A percentile compares a stretch with the other conserved stretches of the same genome.
Evolutionary conservation across 2,113 vertebrate genomes (phyloP).

Genomic region (Benitochromis conjunctus): DNA sequence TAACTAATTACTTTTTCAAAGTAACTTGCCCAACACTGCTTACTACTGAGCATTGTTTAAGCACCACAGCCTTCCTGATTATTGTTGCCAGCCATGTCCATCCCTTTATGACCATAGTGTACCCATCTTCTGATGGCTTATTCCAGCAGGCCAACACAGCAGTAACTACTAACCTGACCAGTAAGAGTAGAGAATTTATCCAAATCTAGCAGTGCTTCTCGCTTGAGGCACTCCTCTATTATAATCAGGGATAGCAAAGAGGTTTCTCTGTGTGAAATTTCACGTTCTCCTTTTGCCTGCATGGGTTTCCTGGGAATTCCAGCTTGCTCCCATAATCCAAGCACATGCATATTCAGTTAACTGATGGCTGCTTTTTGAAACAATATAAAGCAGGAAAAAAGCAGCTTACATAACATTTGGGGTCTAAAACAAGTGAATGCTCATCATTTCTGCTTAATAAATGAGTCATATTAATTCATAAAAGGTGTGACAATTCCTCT

Average conservation of each 20-base stretch:
- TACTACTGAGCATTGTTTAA: no score
- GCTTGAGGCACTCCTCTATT: background rate
- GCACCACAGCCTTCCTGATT: no score
- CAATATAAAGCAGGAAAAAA: background rate
- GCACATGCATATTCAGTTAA: background rate
- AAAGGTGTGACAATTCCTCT: background rate
- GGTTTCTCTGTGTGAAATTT: background rate
- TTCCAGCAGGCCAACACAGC: no score
- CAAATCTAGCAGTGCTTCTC: background rate
- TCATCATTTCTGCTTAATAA: background rate
- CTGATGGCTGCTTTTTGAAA: background rate
- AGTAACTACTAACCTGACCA: no score
- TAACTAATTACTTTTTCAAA: no score
- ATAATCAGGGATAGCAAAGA: no score
- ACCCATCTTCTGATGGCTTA: no score
- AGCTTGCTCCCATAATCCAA: background rate
- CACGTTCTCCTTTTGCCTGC: background rate
- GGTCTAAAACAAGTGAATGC: background rate
- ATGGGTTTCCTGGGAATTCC: background rate
- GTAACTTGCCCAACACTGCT: no score
- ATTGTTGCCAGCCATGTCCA: no score
- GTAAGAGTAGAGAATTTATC: no score
- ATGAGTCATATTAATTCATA: background rate
- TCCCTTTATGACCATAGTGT: no score
- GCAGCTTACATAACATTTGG: background rate